Percentiles rank a stretch among this genome's conserved stretches.
Evolutionary conservation across 2,888 invertebrate genomes (phyloP).

Genomic region (Eupsilia transversa): DNA sequence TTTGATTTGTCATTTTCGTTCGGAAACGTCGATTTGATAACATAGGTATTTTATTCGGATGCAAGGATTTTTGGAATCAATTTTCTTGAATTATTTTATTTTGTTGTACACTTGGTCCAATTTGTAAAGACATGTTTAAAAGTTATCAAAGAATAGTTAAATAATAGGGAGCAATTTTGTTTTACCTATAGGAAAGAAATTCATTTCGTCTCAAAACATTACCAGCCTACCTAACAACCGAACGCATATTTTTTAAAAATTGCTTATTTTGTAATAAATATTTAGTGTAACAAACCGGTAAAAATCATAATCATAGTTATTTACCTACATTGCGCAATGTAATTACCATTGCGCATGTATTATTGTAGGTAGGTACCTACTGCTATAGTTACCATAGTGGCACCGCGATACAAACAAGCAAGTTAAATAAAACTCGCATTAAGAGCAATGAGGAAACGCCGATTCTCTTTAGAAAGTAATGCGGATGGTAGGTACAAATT

Average conservation of each 20-base stretch:
- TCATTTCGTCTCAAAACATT: neutral
- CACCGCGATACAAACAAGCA: constrained; percentile 53
- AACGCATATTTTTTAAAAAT: neutral
- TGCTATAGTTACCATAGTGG: constrained; percentile 64
- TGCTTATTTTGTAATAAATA: too few species aligned
- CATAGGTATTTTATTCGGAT: neutral
- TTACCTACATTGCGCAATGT: neutral
- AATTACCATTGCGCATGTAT: too few species aligned
- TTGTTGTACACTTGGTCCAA: neutral
- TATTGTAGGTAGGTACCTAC: neutral
- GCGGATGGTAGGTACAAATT: constrained; percentile 53
- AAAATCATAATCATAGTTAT: too few species aligned
- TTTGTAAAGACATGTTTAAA: neutral
- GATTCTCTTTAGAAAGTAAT: constrained; percentile 58
- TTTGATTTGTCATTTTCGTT: constrained; percentile 84
- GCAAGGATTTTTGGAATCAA: neutral
- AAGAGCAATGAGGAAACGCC: constrained; percentile 60
- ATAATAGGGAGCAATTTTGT: neutral
- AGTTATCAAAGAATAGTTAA: neutral
- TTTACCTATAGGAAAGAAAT: neutral
- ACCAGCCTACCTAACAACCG: neutral
- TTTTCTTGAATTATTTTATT: neutral
- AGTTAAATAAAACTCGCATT: neutral
- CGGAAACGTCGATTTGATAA: constrained; percentile 53
- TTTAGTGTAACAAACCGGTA: neutral